A percentile compares a stretch with the other conserved stretches of the same genome.
Evolutionary conservation across 2,888 invertebrate species (phyloP).

Genomic region (Caenorhabditis angaria): DNA sequence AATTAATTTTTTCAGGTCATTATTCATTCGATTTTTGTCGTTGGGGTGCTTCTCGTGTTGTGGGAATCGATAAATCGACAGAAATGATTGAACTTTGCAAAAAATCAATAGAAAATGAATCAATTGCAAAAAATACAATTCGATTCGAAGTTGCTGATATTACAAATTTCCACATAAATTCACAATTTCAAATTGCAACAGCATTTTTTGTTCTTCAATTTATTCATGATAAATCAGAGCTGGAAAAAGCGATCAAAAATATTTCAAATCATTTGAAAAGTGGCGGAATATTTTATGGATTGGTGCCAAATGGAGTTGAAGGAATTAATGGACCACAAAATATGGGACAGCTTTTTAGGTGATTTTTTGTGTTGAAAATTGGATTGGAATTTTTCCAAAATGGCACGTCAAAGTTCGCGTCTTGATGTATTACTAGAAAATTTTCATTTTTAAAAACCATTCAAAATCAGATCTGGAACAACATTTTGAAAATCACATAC

Average conservation of each 20-base stretch:
- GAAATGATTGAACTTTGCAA: constrained; percentile 33
- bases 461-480: not conserved
- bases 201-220: constrained; percentile 39
- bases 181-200: constrained; percentile 25
- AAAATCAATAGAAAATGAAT: not conserved
- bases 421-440: not conserved
- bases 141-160: constrained; percentile 15
- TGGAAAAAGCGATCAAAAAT: constrained; percentile 14
- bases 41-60: constrained; percentile 28
- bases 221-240: constrained; percentile 26
- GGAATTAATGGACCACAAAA: constrained; percentile 15
- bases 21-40: constrained; percentile 14
- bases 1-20: constrained; percentile 24
- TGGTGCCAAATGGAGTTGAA: constrained; percentile 30
- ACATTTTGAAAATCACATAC: not conserved
- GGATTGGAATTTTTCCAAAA: not conserved
- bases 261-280: constrained; percentile 18
- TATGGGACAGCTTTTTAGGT: constrained; percentile 20
- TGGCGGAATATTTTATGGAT: constrained; percentile 16
- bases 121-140: not conserved
- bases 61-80: constrained; percentile 30
- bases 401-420: no score
- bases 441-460: not conserved
- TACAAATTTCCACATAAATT: constrained; percentile 18
- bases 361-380: not conserved